Evolutionary conservation across 2,888 invertebrate genomes (phyloP).

Genomic region (Acleris sparsana): DNA sequence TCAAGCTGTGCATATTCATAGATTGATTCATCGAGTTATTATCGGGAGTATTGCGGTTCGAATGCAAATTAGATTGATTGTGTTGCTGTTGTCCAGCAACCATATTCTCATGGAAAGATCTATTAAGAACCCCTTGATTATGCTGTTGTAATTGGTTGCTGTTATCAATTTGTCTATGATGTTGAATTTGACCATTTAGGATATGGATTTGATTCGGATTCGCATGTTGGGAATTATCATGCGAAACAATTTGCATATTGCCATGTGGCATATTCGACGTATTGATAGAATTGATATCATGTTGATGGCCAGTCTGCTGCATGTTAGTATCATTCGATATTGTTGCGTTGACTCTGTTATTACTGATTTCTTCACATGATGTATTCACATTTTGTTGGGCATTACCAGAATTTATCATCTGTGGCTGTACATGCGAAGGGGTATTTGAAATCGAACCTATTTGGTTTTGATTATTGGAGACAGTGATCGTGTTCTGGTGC

Average conservation of each 20-base stretch:
- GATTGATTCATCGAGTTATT: conserved; percentile 70
- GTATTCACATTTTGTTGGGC: conserved; percentile 73
- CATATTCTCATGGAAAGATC: conserved; percentile 73
- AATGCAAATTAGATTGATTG: conserved; percentile 63
- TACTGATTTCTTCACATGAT: conserved; percentile 71
- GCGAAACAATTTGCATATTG: conserved; percentile 72
- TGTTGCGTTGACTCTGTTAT: conserved; percentile 65
- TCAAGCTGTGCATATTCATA: conserved; percentile 71
- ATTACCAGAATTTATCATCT: conserved; percentile 72
- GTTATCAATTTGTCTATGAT: conserved; percentile 67
- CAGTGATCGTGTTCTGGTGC: conserved; percentile 66
- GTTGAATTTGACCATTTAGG: conserved; percentile 78
- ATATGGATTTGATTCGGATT: conserved; percentile 76
- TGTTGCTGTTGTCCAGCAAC: conserved; percentile 63
- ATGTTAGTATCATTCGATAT: conserved; percentile 62
- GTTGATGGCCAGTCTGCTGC: conserved; percentile 65
- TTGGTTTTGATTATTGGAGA: conserved; percentile 70
- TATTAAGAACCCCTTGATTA: conserved; percentile 59
- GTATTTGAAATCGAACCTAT: conserved; percentile 70
- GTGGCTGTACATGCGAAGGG: conserved; percentile 67
- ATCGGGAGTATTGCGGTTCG: conserved; percentile 70
- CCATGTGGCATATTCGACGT: conserved; percentile 67
- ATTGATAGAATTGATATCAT: conserved; percentile 65
- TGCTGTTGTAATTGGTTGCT: conserved; percentile 69
- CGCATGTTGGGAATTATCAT: conserved; percentile 64